Evolutionary conservation across 2,888 invertebrate genomes (phyloP), one percentile per base, ranked within the genome.

Genomic region (Iselma pallidipennis): DNA sequence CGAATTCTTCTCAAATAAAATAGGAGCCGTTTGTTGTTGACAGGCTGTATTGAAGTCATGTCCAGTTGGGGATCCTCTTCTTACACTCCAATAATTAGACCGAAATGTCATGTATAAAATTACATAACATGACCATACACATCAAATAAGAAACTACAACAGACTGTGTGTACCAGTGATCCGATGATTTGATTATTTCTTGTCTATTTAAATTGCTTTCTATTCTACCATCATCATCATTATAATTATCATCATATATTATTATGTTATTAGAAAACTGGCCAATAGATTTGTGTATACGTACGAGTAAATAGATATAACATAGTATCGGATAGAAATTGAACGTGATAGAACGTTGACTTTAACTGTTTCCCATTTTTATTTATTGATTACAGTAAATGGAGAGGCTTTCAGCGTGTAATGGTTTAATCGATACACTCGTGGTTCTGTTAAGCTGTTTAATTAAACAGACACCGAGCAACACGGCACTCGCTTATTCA

Each of bases 51-150:
- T 78, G 76, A 78, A 73, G 71, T 67, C 74, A 69, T 74, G 76
- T 79, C 78, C 78, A 75, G 71, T 72, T 69, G 45, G 52, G 69
- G 63, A 63, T 65, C 71, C 65, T 59, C 63, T 53, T 55, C 64
- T 68, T 69, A 74, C 73, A 74, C 73, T 73, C 71, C 74, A 74
- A 73, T 77, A 78, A 78, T 78, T 78, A 77, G 75, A 74, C 68
- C 73, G 76, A 72, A 45, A 21, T 16, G 5, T 37, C 68, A 71
- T 69, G 67, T 67, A 59, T 68, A 69, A 72, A 69, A 67, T 74
- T 12, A 23, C 33, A 33, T 12, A 29, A 12, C 12, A 12, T 29
- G 29, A 12, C 29, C 4, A 29, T 10, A 29, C 10, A 29, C 12
- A 29, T 29, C n/a, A n/a, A n/a, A n/a, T n/a, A n/a, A n/a, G n/a